Evolutionary conservation across 2,113 vertebrate species (phyloP).

Genomic region (Scomber japonicus): DNA sequence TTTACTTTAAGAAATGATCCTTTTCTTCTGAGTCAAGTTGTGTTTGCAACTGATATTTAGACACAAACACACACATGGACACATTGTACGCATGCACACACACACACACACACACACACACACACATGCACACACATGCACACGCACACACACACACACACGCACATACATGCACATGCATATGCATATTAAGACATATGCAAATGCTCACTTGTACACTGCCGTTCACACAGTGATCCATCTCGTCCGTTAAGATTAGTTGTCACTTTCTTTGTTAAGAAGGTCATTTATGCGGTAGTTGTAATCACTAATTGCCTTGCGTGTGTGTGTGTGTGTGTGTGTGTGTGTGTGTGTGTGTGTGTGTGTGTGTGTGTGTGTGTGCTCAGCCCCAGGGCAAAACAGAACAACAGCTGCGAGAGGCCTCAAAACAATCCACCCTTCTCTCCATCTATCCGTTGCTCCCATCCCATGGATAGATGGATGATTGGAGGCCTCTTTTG

Average conservation of each 20-base stretch:
- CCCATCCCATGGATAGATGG: background rate
- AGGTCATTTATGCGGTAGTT: slow-evolving; percentile 79
- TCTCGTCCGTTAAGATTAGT: slow-evolving; percentile 66
- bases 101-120: slow-evolving; percentile 19
- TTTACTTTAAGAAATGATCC: slow-evolving; percentile 43
- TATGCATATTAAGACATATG: slow-evolving; percentile 31
- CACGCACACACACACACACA: slow-evolving; percentile 16
- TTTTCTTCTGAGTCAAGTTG: slow-evolving; percentile 32
- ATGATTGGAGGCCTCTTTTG: slow-evolving; percentile 6
- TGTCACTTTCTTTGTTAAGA: slow-evolving; percentile 78
- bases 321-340: slow-evolving; percentile 34
- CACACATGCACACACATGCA: background rate
- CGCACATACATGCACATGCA: slow-evolving; percentile 5
- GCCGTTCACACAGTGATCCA: slow-evolving; percentile 49
- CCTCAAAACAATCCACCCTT: slow-evolving; percentile 46
- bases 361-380: slow-evolving; percentile 34
- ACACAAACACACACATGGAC: slow-evolving; percentile 1
- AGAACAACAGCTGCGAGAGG: slow-evolving; percentile 74
- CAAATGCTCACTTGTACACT: slow-evolving; percentile 55
- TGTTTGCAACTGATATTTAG: slow-evolving; percentile 19
- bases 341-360: slow-evolving; percentile 41
- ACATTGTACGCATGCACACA: background rate
- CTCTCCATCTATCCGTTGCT: background rate
- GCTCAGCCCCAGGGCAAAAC: slow-evolving; percentile 62
- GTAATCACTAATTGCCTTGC: slow-evolving; percentile 55